A percentile compares a stretch with the other conserved stretches of the same genome.
Conservation (phyloP, 2,888 invertebrate genomes). For the Caenorhabditis plicata region DNA sequence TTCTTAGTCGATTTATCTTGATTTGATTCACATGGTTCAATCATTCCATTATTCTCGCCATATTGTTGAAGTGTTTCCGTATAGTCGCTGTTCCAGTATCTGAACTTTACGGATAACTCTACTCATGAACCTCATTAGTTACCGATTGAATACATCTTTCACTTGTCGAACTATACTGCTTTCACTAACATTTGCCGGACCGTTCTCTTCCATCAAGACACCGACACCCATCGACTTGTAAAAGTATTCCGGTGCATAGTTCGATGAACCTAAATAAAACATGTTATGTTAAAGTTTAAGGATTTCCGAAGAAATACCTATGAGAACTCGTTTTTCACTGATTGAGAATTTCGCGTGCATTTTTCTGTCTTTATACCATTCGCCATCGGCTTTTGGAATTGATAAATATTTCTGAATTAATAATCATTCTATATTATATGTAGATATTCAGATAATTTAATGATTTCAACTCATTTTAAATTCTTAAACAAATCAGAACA, state of each 20-base stretch:
- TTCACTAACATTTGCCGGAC: conserved; percentile 8
- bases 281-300: neutral
- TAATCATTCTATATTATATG: no score
- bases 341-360: conserved; percentile 32
- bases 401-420: conserved; percentile 24
- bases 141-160: conserved; percentile 24
- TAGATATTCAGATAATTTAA: no score
- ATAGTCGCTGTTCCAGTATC: conserved; percentile 26
- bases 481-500: no score
- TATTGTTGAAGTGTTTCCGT: conserved; percentile 12
- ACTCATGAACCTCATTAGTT: neutral
- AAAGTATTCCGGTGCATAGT: conserved; percentile 34
- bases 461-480: no score
- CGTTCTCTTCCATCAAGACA: conserved; percentile 13
- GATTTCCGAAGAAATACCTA: conserved; percentile 3
- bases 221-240: conserved; percentile 30
- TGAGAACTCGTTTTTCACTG: conserved; percentile 14
- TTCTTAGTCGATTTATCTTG: no score
- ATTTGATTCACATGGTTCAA: conserved; percentile 17
- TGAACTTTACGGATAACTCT: neutral
- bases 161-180: conserved; percentile 23
- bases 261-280: conserved; percentile 15
- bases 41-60: conserved; percentile 19
- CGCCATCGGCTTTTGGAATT: conserved; percentile 27
- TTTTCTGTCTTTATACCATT: conserved; percentile 22